Conservation (phyloP, 2,113 vertebrate species). For the Polypterus senegalus region DNA sequence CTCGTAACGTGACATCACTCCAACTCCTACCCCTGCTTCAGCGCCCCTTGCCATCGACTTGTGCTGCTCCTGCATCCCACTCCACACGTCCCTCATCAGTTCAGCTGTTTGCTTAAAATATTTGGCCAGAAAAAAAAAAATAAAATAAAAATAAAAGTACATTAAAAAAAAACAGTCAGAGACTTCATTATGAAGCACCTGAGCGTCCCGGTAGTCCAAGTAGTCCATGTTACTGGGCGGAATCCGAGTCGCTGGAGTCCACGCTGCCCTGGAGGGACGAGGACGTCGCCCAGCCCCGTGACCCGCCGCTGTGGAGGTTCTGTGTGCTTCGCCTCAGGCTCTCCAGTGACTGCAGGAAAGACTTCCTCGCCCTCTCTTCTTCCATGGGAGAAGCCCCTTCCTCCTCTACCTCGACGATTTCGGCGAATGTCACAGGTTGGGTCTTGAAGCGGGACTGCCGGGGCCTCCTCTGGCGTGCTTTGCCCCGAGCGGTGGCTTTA, state of each 20-base stretch:
- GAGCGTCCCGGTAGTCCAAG: constrained; percentile 1
- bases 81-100: too few species aligned
- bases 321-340: constrained; percentile 85
- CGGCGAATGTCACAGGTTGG: constrained; percentile 93
- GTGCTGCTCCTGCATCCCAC: too few species aligned
- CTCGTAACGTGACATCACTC: too few species aligned
- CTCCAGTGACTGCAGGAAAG: constrained; percentile 92
- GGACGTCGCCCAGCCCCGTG: constrained; percentile 36
- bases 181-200: constrained; percentile 27
- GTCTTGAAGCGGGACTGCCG: constrained; percentile 90
- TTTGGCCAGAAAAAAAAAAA: constrained; percentile 24
- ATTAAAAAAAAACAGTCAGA: constrained; percentile 18
- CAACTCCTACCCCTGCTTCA: too few species aligned
- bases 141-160: too few species aligned
- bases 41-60: too few species aligned
- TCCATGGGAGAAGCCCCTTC: constrained; percentile 84
- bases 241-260: constrained; percentile 93
- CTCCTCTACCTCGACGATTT: constrained; percentile 94
- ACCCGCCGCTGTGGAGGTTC: constrained; percentile 55
- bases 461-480: constrained; percentile 63
- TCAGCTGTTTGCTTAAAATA: constrained; percentile 17
- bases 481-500: constrained; percentile 49
- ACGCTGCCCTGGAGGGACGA: constrained; percentile 65
- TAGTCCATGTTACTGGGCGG: constrained; percentile 56
- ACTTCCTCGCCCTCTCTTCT: constrained; percentile 83